These are phyloP conservation scores for Corvus hawaiiensis DNA, from an alignment of 2,113 vertebrate species.

Conservation along the genomic window DNA sequence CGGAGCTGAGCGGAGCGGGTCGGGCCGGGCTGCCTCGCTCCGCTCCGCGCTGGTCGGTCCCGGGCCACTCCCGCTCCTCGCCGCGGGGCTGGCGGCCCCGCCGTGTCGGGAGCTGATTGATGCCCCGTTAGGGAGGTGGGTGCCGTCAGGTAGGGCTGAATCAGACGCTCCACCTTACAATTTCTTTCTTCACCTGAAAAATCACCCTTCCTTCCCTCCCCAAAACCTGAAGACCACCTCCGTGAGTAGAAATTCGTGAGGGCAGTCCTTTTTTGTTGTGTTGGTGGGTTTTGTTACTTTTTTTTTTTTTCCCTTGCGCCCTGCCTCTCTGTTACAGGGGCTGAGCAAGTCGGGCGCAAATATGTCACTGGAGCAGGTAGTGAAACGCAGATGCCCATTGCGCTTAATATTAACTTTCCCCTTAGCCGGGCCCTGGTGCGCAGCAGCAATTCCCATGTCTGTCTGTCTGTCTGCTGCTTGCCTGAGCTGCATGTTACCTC, in stretches of 20 bases:
- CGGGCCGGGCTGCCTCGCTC: neutral
- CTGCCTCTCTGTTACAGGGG: neutral
- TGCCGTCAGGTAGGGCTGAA: neutral
- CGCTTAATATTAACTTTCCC: neutral
- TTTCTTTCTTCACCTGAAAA: neutral
- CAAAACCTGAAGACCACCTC: neutral
- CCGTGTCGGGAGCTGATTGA: neutral
- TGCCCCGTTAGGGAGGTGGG: neutral
- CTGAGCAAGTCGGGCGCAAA: neutral
- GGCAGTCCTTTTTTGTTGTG: neutral
- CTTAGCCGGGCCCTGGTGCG: neutral
- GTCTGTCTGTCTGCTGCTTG: neutral
- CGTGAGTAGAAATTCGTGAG: neutral
- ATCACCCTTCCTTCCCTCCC: neutral
- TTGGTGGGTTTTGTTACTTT: neutral
- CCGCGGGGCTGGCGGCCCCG: neutral
- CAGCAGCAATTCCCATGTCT: neutral
- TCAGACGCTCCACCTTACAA: neutral
- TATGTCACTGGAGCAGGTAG: neutral
- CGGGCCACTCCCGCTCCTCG: neutral
- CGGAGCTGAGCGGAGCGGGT: neutral
- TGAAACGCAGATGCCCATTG: neutral
- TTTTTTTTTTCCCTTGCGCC: fast-evolving
- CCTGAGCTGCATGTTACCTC: neutral
- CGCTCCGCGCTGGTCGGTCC: neutral